Conservation (phyloP, 2,888 invertebrate species). For the Aporophyla lueneburgensis region DNA sequence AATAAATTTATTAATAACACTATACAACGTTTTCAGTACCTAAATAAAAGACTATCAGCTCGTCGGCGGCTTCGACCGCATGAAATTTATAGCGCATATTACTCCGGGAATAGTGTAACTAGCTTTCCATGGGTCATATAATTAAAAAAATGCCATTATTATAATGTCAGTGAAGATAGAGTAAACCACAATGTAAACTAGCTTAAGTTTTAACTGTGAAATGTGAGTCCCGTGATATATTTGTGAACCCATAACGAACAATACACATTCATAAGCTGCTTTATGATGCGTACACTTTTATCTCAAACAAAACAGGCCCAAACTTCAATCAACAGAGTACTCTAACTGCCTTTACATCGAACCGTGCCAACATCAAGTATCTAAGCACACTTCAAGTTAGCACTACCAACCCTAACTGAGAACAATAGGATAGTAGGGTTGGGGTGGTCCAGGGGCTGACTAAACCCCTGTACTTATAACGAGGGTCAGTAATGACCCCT, state of each 20-base stretch:
- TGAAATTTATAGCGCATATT: no score
- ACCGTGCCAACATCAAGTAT: slow-evolving; percentile 52
- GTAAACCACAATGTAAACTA: no score
- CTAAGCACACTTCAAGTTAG: slow-evolving; percentile 52
- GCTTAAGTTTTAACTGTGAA: no score
- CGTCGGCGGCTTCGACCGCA: no score
- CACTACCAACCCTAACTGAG: slow-evolving; percentile 58
- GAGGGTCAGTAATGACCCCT: slow-evolving; percentile 63
- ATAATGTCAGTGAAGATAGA: no score
- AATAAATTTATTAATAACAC: no score
- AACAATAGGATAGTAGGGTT: slow-evolving; percentile 49
- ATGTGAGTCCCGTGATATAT: background rate
- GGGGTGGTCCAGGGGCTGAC: slow-evolving; percentile 51
- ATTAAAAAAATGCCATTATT: no score
- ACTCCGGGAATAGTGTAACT: no score
- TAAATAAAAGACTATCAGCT: no score
- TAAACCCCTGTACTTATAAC: slow-evolving; percentile 47
- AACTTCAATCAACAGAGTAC: slow-evolving; percentile 23
- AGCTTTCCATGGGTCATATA: no score
- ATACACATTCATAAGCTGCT: background rate
- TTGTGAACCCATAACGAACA: background rate
- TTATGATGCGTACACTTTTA: slow-evolving; percentile 15
- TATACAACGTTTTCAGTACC: no score
- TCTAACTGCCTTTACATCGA: slow-evolving; percentile 30
- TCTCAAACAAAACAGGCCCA: slow-evolving; percentile 21